phyloP scores from a whole-genome alignment of 2,113 vertebrate genomes.

The Galbula dea region DNA sequence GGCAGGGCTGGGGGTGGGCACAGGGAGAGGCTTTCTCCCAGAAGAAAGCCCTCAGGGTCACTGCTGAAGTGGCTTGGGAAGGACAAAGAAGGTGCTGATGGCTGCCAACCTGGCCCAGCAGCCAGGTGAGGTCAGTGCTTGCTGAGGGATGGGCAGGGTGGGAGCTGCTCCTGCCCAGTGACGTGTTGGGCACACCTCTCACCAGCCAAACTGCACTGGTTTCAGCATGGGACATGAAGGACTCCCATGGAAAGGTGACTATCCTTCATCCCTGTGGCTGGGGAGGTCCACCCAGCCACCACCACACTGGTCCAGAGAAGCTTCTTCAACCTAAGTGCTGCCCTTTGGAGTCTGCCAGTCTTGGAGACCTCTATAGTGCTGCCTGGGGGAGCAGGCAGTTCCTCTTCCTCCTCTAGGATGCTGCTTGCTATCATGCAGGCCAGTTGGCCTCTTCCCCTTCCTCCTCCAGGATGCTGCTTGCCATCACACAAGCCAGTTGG shows the following conservation, averaged over 20 bases:
- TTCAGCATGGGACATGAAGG: background rate
- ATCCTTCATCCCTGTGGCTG: too few relatives aligned
- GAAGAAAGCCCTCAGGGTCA: background rate
- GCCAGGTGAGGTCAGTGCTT: accelerated
- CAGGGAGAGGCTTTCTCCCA: accelerated
- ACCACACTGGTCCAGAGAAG: accelerated
- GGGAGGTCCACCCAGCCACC: too few relatives aligned
- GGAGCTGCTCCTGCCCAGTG: background rate
- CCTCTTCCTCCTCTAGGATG: background rate
- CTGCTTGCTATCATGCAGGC: background rate
- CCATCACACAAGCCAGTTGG: background rate
- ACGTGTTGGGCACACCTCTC: accelerated
- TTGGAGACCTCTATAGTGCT: accelerated
- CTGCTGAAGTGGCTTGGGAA: background rate
- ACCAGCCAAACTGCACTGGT: accelerated
- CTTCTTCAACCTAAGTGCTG: background rate
- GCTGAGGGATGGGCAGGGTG: background rate
- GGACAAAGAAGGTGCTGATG: background rate
- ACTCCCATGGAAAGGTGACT: background rate
- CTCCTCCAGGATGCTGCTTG: background rate
- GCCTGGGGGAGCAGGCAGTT: background rate
- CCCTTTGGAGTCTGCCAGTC: background rate
- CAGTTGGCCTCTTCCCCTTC: background rate
- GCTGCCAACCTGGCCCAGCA: background rate
- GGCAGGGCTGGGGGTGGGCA: background rate